Base-by-base conservation (phyloP, 2,888 invertebrate species). In the Rotaria sp. region DNA sequence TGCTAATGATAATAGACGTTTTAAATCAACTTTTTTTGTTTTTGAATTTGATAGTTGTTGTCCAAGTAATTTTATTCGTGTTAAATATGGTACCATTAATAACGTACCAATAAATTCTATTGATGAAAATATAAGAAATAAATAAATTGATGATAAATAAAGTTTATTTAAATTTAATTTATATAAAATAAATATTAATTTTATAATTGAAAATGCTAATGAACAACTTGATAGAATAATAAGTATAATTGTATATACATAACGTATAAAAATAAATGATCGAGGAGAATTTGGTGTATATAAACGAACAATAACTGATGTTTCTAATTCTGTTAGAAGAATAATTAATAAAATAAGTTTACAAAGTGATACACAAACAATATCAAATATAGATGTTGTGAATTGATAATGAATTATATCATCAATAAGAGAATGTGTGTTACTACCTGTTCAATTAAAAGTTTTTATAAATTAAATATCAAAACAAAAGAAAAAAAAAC, bases 301-400 rank as follows among this genome's bases (percentile, higher is more conserved):
- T 26, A 80, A n/a, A 26, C 45, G 80, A 26, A 4, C 24, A 15
- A 80, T 80, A 15, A 45, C 8, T 11, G 26, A 45, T 35, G 88
- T 87, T 86, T 90, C 90, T 86, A 90, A 87, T 30, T 87, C 87
- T 2, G 89, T 87, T 41, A 89, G 88, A 11, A 89, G 21, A 13
- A 89, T 87, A 59, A 89, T 87, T n/a, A 89, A 85, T 18, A 89
- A 41, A 30, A 89, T 87, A 41, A 88, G 86, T 88, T 90, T 90
- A n/a, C 89, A 38, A 11, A 88, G 84, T 11, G 89, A 88, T 38
- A 90, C 75, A 4, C 90, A 74, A 26, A 89, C 90, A 50, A 90
- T 87, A 88, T 90, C 90, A 89, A 90, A 90, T 8, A 89, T 89
- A 0, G 90, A 90, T 52, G 89, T 87, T 5, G 86, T 88, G 50